These are phyloP conservation scores for Salminus brasiliensis DNA, from an alignment of 2,113 vertebrate genomes.

Conservation along the genomic window DNA sequence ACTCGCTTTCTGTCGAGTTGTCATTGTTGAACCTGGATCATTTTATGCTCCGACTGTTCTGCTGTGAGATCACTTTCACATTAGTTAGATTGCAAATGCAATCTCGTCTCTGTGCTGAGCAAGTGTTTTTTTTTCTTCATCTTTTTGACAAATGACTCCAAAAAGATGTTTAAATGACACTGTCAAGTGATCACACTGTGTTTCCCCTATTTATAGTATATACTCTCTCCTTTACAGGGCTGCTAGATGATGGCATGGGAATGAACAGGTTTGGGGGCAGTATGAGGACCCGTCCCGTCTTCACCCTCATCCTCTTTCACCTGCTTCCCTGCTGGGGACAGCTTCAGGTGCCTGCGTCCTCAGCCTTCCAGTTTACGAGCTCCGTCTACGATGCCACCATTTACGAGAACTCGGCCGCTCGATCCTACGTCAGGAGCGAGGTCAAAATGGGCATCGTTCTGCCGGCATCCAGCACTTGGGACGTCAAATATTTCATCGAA, in stretches of 20 bases:
- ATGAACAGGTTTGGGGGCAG: slow-evolving; percentile 82
- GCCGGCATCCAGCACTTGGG: slow-evolving; percentile 80
- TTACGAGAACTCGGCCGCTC: slow-evolving; percentile 91
- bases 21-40: background rate
- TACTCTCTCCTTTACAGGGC: slow-evolving; percentile 73
- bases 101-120: background rate
- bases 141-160: background rate
- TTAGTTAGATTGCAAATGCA: background rate
- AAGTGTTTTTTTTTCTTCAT: background rate
- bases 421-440: slow-evolving; percentile 87
- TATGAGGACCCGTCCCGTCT: slow-evolving; percentile 73
- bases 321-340: slow-evolving; percentile 74
- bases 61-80: background rate
- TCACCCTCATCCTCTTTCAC: slow-evolving; percentile 73
- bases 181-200: slow-evolving; percentile 13
- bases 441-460: slow-evolving; percentile 90
- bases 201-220: slow-evolving; percentile 27
- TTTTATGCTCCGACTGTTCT: background rate
- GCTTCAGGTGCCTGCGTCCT: slow-evolving; percentile 67
- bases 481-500: slow-evolving; percentile 88
- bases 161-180: background rate
- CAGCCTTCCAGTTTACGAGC: slow-evolving; percentile 88
- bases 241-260: slow-evolving; percentile 85
- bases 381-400: slow-evolving; percentile 88
- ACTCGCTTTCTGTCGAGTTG: background rate